Evolutionary conservation across 2,888 invertebrate genomes (phyloP).

Genomic region (Oegoconia quadripuncta): DNA sequence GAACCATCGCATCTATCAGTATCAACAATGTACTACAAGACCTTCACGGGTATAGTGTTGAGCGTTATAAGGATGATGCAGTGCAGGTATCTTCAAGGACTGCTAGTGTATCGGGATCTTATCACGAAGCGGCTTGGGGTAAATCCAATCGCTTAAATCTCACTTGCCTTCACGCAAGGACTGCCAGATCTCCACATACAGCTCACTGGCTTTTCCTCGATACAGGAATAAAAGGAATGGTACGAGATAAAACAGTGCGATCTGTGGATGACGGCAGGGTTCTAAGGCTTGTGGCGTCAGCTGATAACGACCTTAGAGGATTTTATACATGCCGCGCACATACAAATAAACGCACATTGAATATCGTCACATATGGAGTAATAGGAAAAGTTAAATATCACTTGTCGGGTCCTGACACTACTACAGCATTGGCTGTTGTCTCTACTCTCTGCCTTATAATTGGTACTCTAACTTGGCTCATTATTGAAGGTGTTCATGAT

Average conservation of each 20-base stretch:
- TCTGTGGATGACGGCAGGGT: slow-evolving; percentile 56
- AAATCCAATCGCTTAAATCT: slow-evolving; percentile 56
- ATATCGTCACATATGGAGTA: slow-evolving; percentile 66
- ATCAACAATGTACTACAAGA: slow-evolving; percentile 48
- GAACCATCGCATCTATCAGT: slow-evolving; percentile 49
- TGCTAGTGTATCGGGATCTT: slow-evolving; percentile 63
- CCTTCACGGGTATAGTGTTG: slow-evolving; percentile 45
- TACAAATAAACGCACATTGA: slow-evolving; percentile 43
- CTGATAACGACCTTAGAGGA: slow-evolving; percentile 52
- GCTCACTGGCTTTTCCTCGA: slow-evolving; percentile 62
- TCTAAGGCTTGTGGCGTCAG: slow-evolving; percentile 47
- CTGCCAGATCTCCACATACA: slow-evolving; percentile 27
- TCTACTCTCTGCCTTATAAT: slow-evolving; percentile 53
- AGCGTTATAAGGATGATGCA: slow-evolving; percentile 44
- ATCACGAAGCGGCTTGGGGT: slow-evolving; percentile 63
- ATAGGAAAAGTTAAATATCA: slow-evolving; percentile 50
- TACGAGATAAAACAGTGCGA: slow-evolving; percentile 37
- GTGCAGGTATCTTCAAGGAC: slow-evolving; percentile 61
- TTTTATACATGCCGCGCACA: slow-evolving; percentile 65
- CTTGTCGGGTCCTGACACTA: slow-evolving; percentile 45
- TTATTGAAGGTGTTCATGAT: slow-evolving; percentile 58
- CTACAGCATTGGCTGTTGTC: slow-evolving; percentile 50
- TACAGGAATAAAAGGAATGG: slow-evolving; percentile 31
- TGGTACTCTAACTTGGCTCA: slow-evolving; percentile 52
- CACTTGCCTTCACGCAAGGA: slow-evolving; percentile 58